Base-by-base conservation (phyloP, 2,888 invertebrate species). In the Drosophila aldrichi region DNA sequence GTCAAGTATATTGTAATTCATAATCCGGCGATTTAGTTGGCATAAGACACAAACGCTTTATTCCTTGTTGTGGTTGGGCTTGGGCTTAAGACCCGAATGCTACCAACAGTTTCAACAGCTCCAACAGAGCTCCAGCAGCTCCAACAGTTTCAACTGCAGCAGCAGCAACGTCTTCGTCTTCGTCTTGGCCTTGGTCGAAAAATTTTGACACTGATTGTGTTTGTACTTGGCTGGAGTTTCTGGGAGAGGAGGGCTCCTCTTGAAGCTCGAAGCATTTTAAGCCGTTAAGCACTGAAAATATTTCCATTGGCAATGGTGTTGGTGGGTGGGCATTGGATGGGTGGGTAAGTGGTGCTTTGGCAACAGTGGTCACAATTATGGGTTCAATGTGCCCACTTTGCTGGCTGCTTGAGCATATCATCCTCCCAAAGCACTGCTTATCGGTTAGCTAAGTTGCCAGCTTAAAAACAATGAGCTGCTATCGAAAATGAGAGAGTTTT, bases 151-250 rank as follows among this genome's bases (percentile, higher is more conserved):
- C 32, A 32, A 36, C 29, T 59, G 69, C 22, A 48, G 61, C 18
- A 48, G 61, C 18, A 41, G 29, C 36, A 32, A 41, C 52, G 44
- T 38, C 64, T 71, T 48, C 61, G 18, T 16, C 74, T 61, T 51
- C 25, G 44, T 7, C 74, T 64, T 49, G 34, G 41, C 36, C 69
- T 63, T 49, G 70, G 71, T 70, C 68, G 67, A 79, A 86, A 88
- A 89, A 81, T 86, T 86, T 77, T 89, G 89, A 86, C 85, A 89
- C 89, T 89, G 85, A 86, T 86, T 88, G 85, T 86, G 78, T 85
- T 89, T 88, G 80, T 65, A 62, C 46, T 70, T 59, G 63, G 49
- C 38, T 54, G 49, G 16, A 43, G 16, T 22, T 29, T 29, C 18
- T 3, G 44, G 41, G 10, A 25, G 2, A 6, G 0, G 0, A 40